These are phyloP conservation scores for Actinernus sp. DNA, from an alignment of 92 coral and sea anemone genomes.

Conservation along the genomic window DNA sequence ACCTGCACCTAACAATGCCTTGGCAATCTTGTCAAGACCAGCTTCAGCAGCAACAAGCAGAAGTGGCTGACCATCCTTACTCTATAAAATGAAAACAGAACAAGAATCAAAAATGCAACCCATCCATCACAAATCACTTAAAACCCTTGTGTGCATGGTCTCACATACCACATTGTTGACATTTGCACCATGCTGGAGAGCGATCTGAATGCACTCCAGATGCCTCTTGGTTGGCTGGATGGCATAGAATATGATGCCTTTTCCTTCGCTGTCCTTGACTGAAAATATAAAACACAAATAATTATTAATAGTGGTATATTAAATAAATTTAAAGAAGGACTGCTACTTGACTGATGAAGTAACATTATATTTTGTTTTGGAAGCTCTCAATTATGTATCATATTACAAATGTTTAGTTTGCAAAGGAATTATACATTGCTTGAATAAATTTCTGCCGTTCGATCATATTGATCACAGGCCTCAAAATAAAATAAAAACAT, in stretches of 20 bases:
- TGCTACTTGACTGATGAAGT: no score
- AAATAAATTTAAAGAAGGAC: no score
- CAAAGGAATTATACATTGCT: no score
- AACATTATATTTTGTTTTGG: no score
- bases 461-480: no score
- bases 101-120: background rate
- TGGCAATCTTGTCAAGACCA: slow-evolving; percentile 80
- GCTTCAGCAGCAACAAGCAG: slow-evolving; percentile 81
- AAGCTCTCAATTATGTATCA: no score
- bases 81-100: slow-evolving; percentile 42
- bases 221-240: slow-evolving; percentile 94
- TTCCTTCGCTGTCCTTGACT: slow-evolving; percentile 89
- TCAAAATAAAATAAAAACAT: no score
- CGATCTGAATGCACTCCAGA: slow-evolving; percentile 80
- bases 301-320: no score
- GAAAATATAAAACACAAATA: slow-evolving; percentile 21
- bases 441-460: no score
- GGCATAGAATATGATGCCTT: slow-evolving; percentile 93
- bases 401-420: no score
- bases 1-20: slow-evolving; percentile 78
- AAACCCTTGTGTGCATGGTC: no score
- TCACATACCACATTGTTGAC: slow-evolving; percentile 84
- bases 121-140: background rate
- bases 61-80: slow-evolving; percentile 90
- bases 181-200: slow-evolving; percentile 88